Evolutionary conservation across 1,140 invertebrate genomes (phyloP).

Genomic region (Hypsibius dujardini): DNA sequence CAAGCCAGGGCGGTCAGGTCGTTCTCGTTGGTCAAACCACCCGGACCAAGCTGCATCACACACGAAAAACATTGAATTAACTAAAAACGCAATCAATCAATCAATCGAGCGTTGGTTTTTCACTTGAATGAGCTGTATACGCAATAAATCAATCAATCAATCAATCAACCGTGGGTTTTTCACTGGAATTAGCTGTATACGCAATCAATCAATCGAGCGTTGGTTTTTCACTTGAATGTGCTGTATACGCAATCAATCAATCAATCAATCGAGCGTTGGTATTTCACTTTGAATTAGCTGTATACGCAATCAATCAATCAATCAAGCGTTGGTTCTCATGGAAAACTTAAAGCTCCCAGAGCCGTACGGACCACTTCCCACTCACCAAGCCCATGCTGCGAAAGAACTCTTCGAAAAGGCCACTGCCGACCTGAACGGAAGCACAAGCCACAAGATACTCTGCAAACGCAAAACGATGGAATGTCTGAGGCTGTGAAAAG

Average conservation of each 20-base stretch:
- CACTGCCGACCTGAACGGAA: background rate
- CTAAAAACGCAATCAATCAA: background rate
- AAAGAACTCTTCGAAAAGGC: background rate
- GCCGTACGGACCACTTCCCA: background rate
- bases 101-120: background rate
- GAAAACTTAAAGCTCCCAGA: background rate
- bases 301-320: background rate
- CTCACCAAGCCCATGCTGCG: background rate
- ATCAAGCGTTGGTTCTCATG: background rate
- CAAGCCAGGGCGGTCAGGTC: background rate
- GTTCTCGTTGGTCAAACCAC: background rate
- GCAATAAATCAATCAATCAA: background rate
- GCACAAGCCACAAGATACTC: constrained; percentile 6
- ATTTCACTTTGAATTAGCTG: background rate
- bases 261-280: background rate
- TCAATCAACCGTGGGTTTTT: background rate
- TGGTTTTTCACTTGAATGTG: background rate
- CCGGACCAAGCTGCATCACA: background rate
- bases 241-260: background rate
- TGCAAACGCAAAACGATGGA: background rate
- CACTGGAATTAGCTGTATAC: background rate
- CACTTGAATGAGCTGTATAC: background rate
- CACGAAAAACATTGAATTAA: background rate
- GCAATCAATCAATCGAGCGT: background rate
- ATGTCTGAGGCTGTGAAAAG: background rate